Evolutionary conservation across 2,797 vertebrate species (phyloP).

Genomic region (Falco novaeseelandiae): DNA sequence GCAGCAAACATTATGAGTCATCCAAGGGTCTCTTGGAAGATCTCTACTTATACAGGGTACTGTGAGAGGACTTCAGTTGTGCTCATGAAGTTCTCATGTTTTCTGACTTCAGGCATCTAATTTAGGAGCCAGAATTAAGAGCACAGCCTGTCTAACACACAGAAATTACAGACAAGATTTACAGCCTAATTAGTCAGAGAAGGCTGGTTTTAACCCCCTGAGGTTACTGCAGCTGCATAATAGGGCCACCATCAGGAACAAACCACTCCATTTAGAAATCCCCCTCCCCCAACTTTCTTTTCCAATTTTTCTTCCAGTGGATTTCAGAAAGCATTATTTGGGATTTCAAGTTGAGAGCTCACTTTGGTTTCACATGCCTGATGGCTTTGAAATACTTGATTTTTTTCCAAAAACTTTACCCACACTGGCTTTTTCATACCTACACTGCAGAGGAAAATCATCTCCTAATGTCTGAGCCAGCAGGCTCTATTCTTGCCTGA

Average conservation of each 20-base stretch:
- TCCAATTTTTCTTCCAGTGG: background rate
- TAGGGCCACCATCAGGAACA: background rate
- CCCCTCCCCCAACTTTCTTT: rapidly evolving
- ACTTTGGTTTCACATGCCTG: background rate
- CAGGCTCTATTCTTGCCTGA: background rate
- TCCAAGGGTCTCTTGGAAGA: background rate
- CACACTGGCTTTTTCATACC: background rate
- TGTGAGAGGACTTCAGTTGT: background rate
- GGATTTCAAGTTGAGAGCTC: background rate
- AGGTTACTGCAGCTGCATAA: background rate
- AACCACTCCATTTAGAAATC: background rate
- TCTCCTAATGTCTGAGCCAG: background rate
- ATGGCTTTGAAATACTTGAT: background rate
- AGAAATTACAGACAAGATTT: background rate
- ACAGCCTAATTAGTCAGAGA: background rate
- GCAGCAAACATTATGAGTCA: background rate
- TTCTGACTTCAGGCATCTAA: background rate
- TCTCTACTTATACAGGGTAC: background rate
- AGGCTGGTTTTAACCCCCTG: background rate
- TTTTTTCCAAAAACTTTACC: background rate
- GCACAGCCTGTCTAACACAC: background rate
- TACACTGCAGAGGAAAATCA: background rate
- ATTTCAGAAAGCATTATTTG: background rate
- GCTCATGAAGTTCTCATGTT: background rate
- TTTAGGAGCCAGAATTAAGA: background rate